A percentile compares a stretch with the other conserved stretches of the same genome.
Conservation (phyloP, 2,797 vertebrate species). For the Bufotes viridis region DNA sequence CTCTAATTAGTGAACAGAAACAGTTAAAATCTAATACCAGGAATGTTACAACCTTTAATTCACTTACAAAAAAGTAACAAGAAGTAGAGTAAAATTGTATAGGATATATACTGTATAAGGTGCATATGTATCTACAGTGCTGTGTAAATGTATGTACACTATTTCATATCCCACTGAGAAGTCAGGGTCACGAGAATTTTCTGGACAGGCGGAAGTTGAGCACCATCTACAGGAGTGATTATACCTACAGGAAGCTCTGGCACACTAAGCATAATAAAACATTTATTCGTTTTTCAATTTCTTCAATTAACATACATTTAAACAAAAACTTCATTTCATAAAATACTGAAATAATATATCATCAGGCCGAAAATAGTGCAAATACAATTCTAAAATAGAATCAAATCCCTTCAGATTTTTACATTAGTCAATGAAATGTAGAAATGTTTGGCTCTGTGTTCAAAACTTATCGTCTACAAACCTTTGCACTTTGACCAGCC, state of each 20-base stretch:
- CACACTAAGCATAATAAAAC: background rate
- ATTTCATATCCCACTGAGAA: background rate
- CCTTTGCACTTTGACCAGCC: background rate
- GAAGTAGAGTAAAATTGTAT: background rate
- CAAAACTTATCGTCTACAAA: background rate
- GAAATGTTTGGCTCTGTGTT: background rate
- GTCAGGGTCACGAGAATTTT: background rate
- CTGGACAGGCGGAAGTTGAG: constrained; percentile 6
- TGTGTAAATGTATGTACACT: background rate
- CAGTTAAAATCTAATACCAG: background rate
- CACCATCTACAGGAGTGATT: constrained; percentile 21
- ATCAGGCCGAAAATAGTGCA: no score
- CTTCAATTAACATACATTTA: background rate
- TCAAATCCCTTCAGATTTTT: background rate
- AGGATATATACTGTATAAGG: background rate
- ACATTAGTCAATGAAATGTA: background rate
- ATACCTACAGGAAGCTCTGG: background rate
- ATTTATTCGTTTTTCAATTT: background rate
- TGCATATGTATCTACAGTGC: background rate
- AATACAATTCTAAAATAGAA: background rate
- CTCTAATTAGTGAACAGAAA: background rate
- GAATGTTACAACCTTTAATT: background rate
- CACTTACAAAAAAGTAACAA: background rate
- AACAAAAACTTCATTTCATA: background rate
- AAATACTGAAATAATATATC: no score